phyloP scores from a whole-genome alignment of 2,797 vertebrate species.

The Psittacula derbiana region DNA sequence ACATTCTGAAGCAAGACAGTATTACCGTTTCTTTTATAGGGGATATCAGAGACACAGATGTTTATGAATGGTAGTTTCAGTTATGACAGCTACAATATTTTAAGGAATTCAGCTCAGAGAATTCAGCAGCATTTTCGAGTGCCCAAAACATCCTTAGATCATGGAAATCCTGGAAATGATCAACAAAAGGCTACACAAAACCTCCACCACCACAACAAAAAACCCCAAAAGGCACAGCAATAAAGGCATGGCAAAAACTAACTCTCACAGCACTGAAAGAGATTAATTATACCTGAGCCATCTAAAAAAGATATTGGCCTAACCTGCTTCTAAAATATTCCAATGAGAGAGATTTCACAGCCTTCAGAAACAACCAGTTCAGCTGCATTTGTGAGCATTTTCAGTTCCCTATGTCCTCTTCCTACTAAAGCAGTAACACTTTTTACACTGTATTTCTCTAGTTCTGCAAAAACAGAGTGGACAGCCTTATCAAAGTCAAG shows the following conservation, averaged over 20 bases:
- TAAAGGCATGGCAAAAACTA: neutral
- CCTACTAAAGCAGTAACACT: neutral
- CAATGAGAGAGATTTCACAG: neutral
- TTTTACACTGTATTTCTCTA: neutral
- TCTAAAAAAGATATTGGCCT: neutral
- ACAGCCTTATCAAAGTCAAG: neutral
- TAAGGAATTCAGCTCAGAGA: neutral
- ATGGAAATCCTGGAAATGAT: neutral
- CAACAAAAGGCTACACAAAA: neutral
- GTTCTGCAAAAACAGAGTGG: neutral
- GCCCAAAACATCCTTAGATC: neutral
- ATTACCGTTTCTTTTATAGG: neutral
- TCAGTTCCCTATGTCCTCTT: neutral
- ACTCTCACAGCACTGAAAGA: neutral
- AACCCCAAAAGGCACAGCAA: neutral
- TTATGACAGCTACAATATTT: neutral
- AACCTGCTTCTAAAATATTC: neutral
- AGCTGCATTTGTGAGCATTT: neutral
- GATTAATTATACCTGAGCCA: neutral
- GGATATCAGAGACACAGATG: neutral
- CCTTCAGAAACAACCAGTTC: neutral
- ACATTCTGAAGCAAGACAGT: neutral
- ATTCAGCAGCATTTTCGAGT: neutral
- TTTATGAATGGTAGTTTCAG: neutral
- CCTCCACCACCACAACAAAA: neutral